A percentile compares a stretch with the other conserved stretches of the same genome.
Evolutionary conservation across 2,797 vertebrate species (phyloP).

Genomic region (Malurus splendens): DNA sequence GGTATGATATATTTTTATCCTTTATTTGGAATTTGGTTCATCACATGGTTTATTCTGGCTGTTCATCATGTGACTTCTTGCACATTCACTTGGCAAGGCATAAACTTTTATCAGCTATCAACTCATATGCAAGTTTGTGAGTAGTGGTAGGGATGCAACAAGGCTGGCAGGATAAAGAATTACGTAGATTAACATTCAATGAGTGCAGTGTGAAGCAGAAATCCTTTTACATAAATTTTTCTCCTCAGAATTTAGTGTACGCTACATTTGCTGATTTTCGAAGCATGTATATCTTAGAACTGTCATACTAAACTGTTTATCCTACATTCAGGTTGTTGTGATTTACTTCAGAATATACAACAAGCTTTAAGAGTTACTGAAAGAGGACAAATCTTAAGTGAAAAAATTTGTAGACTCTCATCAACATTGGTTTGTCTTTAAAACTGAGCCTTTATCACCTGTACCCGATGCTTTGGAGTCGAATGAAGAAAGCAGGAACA

Average conservation of each 20-base stretch:
- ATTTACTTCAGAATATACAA: neutral
- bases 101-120: neutral
- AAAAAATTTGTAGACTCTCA: neutral
- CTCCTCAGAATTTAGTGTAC: neutral
- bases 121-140: neutral
- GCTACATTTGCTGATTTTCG: accelerated
- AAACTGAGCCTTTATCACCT: neutral
- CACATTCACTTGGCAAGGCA: neutral
- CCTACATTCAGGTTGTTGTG: neutral
- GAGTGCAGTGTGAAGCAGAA: neutral
- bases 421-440: neutral
- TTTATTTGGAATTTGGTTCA: neutral
- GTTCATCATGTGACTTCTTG: neutral
- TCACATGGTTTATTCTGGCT: neutral
- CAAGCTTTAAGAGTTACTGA: neutral
- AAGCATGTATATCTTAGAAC: neutral
- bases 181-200: accelerated
- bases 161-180: neutral
- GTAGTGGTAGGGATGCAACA: neutral
- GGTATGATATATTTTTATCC: neutral
- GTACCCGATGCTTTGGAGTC: neutral
- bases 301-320: neutral
- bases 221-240: neutral
- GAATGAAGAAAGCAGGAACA: neutral
- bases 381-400: neutral